A percentile compares a stretch with the other conserved stretches of the same genome.
These are phyloP conservation scores for Pseudomyrmex concolor DNA, from an alignment of 1,140 invertebrate species.

Conservation along the genomic window DNA sequence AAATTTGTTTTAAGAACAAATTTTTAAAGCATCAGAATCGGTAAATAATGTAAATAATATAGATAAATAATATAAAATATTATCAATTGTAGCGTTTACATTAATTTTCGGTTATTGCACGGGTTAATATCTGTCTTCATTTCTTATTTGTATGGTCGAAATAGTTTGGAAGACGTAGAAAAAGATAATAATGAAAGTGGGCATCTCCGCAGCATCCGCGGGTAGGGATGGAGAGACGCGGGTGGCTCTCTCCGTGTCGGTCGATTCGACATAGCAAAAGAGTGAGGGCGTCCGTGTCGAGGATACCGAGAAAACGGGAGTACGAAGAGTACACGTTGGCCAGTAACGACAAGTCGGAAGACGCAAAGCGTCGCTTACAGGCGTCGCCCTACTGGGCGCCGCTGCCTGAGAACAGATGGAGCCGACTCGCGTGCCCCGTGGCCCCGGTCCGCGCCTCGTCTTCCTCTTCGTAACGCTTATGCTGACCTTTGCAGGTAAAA, in stretches of 20 bases:
- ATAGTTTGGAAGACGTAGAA: slow-evolving; percentile 8
- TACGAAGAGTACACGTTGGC: slow-evolving; percentile 53
- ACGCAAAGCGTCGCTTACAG: slow-evolving; percentile 62
- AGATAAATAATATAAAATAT: too few relatives aligned
- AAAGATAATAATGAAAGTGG: slow-evolving; percentile 4
- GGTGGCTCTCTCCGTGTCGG: slow-evolving; percentile 55
- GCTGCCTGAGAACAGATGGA: slow-evolving; percentile 74
- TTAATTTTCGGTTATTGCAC: too few relatives aligned
- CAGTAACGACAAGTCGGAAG: slow-evolving; percentile 57
- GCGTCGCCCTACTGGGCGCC: slow-evolving; percentile 76
- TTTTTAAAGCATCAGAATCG: too few relatives aligned
- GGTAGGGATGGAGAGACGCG: slow-evolving; percentile 57
- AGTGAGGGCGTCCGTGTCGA: slow-evolving; percentile 69
- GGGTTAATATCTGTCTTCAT: too few relatives aligned
- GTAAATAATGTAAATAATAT: too few relatives aligned
- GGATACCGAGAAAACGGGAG: slow-evolving; percentile 44
- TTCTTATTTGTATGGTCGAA: background rate
- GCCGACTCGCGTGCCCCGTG: slow-evolving; percentile 78
- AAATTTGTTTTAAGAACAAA: too few relatives aligned
- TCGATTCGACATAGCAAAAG: slow-evolving; percentile 66
- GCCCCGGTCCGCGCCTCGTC: slow-evolving; percentile 78
- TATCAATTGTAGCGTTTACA: too few relatives aligned
- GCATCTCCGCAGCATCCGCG: slow-evolving; percentile 67
- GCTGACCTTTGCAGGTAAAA: slow-evolving; percentile 80
- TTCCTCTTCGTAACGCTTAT: slow-evolving; percentile 79